Evolutionary conservation across 2,888 invertebrate species (phyloP), one percentile per base, ranked within the genome.

Genomic region (Melanostoma scalare): DNA sequence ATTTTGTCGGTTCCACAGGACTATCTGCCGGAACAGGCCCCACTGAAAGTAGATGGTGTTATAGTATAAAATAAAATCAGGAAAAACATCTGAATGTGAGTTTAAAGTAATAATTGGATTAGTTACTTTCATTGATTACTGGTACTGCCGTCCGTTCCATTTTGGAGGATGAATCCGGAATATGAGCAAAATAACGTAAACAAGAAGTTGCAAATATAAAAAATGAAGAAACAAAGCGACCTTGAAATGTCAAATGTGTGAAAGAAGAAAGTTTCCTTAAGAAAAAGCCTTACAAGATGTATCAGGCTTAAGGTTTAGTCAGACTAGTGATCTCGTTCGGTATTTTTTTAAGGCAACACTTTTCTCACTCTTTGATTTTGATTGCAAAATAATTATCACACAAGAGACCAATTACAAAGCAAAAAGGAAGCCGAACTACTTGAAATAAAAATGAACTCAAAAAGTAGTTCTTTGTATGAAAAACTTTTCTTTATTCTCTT

Each of bases 1-100:
- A 78, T 85, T 89, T 89, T 31, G 73, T 78, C 3, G 88, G 88
- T 40, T 86, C 85, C 4, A 38, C 48, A 1, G 42, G 33, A n/a
- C 61, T 71, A 5, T 76, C 76, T n/a, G 82, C 53, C 20, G 86
- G 86, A 33, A 63, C 79, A 6, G 52, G 1, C 46, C 69, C 40
- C 65, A 6, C 36, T 60, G 5, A 50, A 73, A 46, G 68, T 55
- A 48, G 20, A 56, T 63, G 35, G 48, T 10, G 5, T 9, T 35
- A 0, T 44, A 55, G 8, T 8, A 61, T 6, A 36, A 61, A n/a
- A 40, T 10, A n/a, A n/a, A n/a, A 0, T 48, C 20, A 38, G 20
- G 20, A 31, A 60, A 10, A 56, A 52, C 5, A 50, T 6, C 6
- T 63, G 38, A n/a, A 9, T 68, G 5, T 9, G 4, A 33, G 20